Evolutionary conservation across 2,113 vertebrate species (phyloP), one percentile per base, ranked within the genome.

Genomic region (Tursiops truncatus): DNA sequence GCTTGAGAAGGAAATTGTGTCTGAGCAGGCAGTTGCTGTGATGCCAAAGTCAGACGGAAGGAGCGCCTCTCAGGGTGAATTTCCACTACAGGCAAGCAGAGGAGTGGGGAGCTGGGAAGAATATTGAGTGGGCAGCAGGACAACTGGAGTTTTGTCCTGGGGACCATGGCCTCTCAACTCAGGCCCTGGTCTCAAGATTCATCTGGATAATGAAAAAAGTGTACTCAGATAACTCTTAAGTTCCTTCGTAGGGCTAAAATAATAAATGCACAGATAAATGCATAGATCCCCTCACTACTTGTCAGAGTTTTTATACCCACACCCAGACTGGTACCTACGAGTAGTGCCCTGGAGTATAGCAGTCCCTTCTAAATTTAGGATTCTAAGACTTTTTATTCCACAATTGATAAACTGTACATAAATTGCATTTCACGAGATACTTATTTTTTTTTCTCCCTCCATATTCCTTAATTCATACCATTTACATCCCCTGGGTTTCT

Each of bases 1-100:
- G 90, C 50, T 95, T 76, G 56, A 95, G 94, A 95, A 96, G 89
- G 86, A 96, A 90, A 97, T 25, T 50, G 70, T 95, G 74, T 90
- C 13, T 0, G 4, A 86, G 5, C 44, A 23, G 41, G 33, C 21
- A 80, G 92, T 77, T 97, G 82, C 38, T 86, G 14, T 18, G 68
- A 65, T 74, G 94, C 68, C 90, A 80, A 28, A 84, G 50, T 84
- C 23, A 67, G 77, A 63, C 1, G 63, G 65, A 36, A 81, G 47
- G 26, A 26, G 23, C 0, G 8, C 17, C n/a, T 85, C 70, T 88
- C 53, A 21, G 68, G 11, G 60, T 62, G n/a, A 86, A 85, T 91
- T 94, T 96, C 74, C 63, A 93, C 31, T 20, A 62, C 23, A 62
- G 9, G 60, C 8, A 62, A 62, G 23, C 60, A 62, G 60, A 62